These are phyloP conservation scores for Caenorhabditis sp. DNA, from an alignment of 2,888 invertebrate species.

Conservation along the genomic window DNA sequence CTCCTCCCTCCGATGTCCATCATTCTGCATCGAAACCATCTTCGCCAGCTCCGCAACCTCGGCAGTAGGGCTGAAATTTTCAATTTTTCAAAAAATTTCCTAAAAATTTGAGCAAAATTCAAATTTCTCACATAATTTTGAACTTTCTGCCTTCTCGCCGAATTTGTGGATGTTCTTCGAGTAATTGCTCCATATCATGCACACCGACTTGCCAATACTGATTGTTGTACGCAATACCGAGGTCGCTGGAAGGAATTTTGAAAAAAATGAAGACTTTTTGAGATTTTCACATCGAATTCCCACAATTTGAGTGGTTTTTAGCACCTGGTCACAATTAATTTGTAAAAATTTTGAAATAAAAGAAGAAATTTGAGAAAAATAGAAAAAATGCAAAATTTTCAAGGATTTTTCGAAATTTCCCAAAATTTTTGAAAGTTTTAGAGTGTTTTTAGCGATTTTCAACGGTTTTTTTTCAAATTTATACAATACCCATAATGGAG, in stretches of 20 bases:
- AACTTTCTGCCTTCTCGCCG: constrained; percentile 12
- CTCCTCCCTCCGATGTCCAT: constrained; percentile 10
- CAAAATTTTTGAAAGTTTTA: too few species aligned
- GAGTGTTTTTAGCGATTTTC: neutral
- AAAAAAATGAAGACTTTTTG: constrained; percentile 2
- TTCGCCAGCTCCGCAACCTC: constrained; percentile 22
- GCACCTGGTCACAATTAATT: too few species aligned
- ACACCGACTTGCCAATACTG: constrained; percentile 49
- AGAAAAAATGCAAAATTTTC: too few species aligned
- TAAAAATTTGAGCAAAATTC: neutral
- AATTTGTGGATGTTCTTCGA: constrained; percentile 25
- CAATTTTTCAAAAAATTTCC: neutral
- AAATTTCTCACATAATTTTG: constrained; percentile 42
- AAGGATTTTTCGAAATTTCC: neutral
- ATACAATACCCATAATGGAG: too few species aligned
- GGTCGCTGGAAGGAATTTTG: too few species aligned
- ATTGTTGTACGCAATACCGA: constrained; percentile 42
- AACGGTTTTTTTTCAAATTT: too few species aligned
- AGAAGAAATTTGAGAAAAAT: neutral
- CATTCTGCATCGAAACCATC: constrained; percentile 37
- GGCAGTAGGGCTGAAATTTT: constrained; percentile 31
- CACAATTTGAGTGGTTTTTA: too few species aligned
- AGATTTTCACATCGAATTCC: too few species aligned
- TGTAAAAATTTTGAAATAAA: too few species aligned
- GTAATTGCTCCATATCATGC: constrained; percentile 34